These are phyloP conservation scores for Lumbricus terrestris DNA, from an alignment of 2,888 invertebrate species.

Conservation along the genomic window DNA sequence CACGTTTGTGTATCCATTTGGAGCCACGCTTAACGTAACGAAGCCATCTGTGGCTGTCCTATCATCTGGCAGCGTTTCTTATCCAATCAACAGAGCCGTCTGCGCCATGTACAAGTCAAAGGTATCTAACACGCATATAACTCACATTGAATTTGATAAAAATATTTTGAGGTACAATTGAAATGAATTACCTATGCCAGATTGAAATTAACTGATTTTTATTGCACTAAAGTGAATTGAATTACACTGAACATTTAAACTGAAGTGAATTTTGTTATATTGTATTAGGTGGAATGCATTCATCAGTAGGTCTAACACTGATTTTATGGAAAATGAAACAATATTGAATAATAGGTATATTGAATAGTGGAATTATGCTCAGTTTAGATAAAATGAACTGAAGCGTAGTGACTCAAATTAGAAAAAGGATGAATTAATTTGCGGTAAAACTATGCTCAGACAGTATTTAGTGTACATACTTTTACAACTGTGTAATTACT, in stretches of 20 bases:
- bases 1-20: conserved; percentile 89
- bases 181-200: background rate
- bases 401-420: background rate
- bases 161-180: background rate
- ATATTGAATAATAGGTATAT: background rate
- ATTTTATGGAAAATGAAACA: background rate
- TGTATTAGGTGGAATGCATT: background rate
- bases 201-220: background rate
- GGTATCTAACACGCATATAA: conserved; percentile 35
- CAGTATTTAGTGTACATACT: background rate
- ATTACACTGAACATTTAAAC: background rate
- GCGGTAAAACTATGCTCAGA: background rate
- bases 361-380: background rate
- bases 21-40: conserved; percentile 88
- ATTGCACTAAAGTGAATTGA: background rate
- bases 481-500: background rate
- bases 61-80: conserved; percentile 88
- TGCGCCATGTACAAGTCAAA: conserved; percentile 70
- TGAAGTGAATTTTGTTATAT: background rate
- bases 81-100: conserved; percentile 87
- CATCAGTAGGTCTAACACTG: too few relatives aligned
- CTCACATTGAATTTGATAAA: background rate
- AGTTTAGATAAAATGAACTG: background rate
- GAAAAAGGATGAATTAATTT: background rate
- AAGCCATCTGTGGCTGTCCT: conserved; percentile 84